Evolutionary conservation across 1,140 invertebrate genomes (phyloP), one percentile per base, ranked within the genome.

Genomic region (Psix sp.): DNA sequence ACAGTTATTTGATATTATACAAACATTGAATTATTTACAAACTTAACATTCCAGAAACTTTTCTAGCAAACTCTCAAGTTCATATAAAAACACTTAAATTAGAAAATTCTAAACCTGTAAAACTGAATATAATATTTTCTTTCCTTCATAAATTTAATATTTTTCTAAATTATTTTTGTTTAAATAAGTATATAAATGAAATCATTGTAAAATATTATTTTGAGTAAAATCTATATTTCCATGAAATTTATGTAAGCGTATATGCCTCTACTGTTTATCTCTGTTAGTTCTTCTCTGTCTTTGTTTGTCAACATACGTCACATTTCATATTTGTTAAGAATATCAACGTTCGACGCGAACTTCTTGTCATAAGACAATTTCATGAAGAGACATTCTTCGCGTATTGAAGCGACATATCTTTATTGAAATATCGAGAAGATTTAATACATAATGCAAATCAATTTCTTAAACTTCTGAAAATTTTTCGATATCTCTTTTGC

Each of bases 311-410:
- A 35, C 45, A 20, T 18, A 38, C 26, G 38, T 54, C 51, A 54
- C 36, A 54, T 42, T 54, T 54, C 24, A 42, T 38, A 39, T 26
- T 42, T 42, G 51, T 42, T 54, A 42, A 54, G 51, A 54, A 54
- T 42, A 33, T 42, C 51, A 31, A 14, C 18, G 20, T 29, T 10
- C 38, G 17, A 40, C 21, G 15, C 17, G 21, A 39, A 13, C 11
- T 17, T 18, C 5, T 52, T 20, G 6, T 56, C 38, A 11, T 21
- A 21, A 31, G 26, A 43, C 33, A 42, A 56, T 56, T 42, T 42
- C 29, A 11, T 33, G 14, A 16, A 14, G 24, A 20, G 38, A 56
- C 26, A 56, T 42, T 56, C 26, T 13, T 13, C 15, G 42, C 17
- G 5, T 20, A 56, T 56, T 42, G 42, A 56, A 18, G 2, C 26